These are phyloP conservation scores for Melanostoma scalare DNA, from an alignment of 2,888 invertebrate species.

Conservation along the genomic window DNA sequence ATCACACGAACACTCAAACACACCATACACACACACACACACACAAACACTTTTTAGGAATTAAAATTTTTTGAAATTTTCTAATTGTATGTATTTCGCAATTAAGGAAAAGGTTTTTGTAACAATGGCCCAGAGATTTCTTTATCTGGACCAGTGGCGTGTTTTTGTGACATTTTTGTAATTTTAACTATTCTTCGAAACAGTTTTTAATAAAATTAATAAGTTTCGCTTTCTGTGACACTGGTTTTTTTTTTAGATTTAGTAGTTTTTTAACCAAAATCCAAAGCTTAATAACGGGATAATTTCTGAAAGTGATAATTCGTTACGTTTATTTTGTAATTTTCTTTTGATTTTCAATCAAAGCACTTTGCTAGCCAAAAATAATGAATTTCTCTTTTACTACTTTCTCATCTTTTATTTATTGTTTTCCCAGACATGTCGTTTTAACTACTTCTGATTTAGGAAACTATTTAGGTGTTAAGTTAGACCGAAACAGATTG, in stretches of 20 bases:
- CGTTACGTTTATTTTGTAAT: no score
- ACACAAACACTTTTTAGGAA: constrained; percentile 37
- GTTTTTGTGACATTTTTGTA: constrained; percentile 54
- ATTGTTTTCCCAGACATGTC: no score
- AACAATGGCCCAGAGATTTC: constrained; percentile 38
- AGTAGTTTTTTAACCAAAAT: no score
- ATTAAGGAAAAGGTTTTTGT: constrained; percentile 46
- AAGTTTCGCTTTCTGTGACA: background rate
- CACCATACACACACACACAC: constrained; percentile 8
- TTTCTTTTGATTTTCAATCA: no score
- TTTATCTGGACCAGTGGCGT: constrained; percentile 56
- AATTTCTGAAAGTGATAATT: no score
- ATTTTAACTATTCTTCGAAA: constrained; percentile 10
- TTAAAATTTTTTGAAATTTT: constrained; percentile 52
- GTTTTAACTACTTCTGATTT: no score
- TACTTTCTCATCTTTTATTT: no score
- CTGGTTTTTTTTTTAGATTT: background rate
- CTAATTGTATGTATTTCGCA: constrained; percentile 39
- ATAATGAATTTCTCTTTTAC: no score
- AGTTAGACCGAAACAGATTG: no score
- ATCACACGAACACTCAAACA: constrained; percentile 14
- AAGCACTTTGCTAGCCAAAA: no score
- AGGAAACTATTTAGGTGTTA: no score
- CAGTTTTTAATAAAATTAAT: constrained; percentile 26
- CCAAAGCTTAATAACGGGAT: no score